Conservation (phyloP, 2,888 invertebrate genomes). For the Drosophila kuntzei region DNA sequence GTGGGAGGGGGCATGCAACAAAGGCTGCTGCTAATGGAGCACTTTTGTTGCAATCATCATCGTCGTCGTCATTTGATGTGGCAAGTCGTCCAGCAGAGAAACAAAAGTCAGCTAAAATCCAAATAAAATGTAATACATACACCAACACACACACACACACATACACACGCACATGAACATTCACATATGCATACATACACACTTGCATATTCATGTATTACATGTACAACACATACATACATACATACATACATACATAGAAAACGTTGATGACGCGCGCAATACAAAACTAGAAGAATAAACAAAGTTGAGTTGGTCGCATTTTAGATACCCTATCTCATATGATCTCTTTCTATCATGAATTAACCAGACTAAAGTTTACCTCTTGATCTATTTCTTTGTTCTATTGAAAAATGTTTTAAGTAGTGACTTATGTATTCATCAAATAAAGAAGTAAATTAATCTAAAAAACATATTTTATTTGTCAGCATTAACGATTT, state of each 20-base stretch:
- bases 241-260: not conserved
- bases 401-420: no score
- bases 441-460: no score
- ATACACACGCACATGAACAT: constrained; percentile 9
- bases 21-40: constrained; percentile 48
- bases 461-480: no score
- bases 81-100: constrained; percentile 19
- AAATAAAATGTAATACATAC: constrained; percentile 50
- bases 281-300: constrained; percentile 32
- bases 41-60: constrained; percentile 49
- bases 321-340: constrained; percentile 19
- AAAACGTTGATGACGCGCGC: constrained; percentile 35
- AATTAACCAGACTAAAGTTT: no score
- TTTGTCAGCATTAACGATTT: no score
- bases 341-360: no score
- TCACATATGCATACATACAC: not conserved
- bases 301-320: not conserved
- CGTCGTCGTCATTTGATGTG: not conserved
- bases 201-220: constrained; percentile 13
- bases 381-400: no score
- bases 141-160: constrained; percentile 18
- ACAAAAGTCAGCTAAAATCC: constrained; percentile 49
- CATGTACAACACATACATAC: constrained; percentile 8
- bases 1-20: constrained; percentile 6
- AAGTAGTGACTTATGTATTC: no score